These are phyloP conservation scores for Atrina japonica DNA, from an alignment of 2,888 invertebrate genomes.

Conservation along the genomic window DNA sequence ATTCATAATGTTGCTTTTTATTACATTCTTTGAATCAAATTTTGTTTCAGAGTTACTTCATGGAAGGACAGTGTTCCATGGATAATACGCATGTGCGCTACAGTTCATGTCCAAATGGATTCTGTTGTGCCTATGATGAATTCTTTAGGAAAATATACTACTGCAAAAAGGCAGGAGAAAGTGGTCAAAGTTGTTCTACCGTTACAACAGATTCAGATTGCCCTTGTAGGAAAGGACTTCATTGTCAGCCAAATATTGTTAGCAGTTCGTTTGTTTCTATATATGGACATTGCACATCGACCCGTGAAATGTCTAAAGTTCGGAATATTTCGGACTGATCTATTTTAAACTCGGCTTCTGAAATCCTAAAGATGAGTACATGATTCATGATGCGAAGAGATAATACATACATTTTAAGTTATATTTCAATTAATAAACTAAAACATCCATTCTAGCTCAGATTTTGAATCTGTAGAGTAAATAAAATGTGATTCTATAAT, in stretches of 20 bases:
- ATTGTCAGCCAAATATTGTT: not conserved
- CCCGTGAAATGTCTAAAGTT: too few species aligned
- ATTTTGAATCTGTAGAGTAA: too few species aligned
- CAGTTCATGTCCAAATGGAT: constrained; percentile 7
- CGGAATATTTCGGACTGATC: too few species aligned
- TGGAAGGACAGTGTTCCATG: constrained; percentile 22
- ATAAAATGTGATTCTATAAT: too few species aligned
- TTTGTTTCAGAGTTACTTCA: constrained; percentile 12
- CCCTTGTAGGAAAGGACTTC: not conserved
- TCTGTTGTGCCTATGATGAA: constrained; percentile 26
- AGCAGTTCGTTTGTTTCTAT: constrained; percentile 17
- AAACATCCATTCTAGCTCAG: too few species aligned
- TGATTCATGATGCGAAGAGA: too few species aligned
- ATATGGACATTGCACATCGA: constrained; percentile 22
- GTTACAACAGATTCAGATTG: constrained; percentile 10
- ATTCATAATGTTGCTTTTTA: too few species aligned
- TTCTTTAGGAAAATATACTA: constrained; percentile 19
- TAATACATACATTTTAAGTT: too few species aligned
- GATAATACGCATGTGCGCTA: not conserved
- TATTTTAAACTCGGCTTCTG: too few species aligned
- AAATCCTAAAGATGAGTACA: too few species aligned
- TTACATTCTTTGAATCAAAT: too few species aligned
- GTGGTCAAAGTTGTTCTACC: constrained; percentile 5
- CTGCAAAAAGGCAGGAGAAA: constrained; percentile 9
- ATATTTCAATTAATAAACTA: too few species aligned